Evolutionary conservation across 2,113 vertebrate species (phyloP), one percentile per base, ranked within the genome.

Genomic region (Ardeotis arabs): DNA sequence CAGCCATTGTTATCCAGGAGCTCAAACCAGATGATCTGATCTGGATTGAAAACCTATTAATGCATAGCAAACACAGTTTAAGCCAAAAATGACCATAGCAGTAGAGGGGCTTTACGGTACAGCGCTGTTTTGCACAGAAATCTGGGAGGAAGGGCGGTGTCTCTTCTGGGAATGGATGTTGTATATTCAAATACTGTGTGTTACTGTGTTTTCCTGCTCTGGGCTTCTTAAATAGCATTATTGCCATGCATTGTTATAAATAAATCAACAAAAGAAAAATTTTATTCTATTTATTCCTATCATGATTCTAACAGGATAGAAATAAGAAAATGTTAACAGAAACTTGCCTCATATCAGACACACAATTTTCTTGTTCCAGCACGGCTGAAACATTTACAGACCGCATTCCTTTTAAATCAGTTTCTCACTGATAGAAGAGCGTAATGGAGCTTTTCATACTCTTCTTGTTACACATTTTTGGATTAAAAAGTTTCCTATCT

Each of bases 401-500:
- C 49, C 68, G 64, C 60, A 70, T 62, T 93, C 44, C 6, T 84
- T 96, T 96, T 87, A 94, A 95, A 95, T 95, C 73, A 35, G 10
- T 94, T 27, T 78, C 10, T 39, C 39, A 58, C 81, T 67, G 70
- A 93, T 87, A 77, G 37, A 69, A 23, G 29, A 28, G 6, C 85
- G 86, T 73, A 93, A 12, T 86, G 87, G 91, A 90, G 90, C 50
- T 87, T 97, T 77, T 91, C 84, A 86, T 56, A 58, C 73, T 81
- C 16, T 91, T 41, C 82, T 79, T 94, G 17, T 93, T 89, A 89
- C n/a, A 93, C 74, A 84, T 97, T 95, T 95, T 82, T 74, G 66
- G 44, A 91, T 96, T 87, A 69, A 93, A 93, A 95, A 90, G 18
- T 95, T 97, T 66, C 70, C 44, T 96, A 82, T 94, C 72, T 82